phyloP scores from a whole-genome alignment of 1,140 invertebrate genomes.

The Atta colombica region DNA sequence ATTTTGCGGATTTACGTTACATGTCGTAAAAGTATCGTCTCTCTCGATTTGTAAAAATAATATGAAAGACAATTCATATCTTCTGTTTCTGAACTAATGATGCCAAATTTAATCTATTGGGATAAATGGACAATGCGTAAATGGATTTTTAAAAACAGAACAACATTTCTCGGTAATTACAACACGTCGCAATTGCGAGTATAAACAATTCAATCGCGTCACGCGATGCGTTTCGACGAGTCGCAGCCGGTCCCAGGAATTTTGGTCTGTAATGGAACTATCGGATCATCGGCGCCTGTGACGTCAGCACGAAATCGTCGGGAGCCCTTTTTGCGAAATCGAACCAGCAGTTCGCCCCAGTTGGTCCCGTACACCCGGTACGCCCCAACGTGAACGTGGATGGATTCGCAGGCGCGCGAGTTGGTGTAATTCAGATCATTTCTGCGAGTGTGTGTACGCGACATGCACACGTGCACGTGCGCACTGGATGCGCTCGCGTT shows the following conservation, averaged over 20 bases:
- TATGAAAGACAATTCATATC: neutral
- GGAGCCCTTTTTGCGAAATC: slow-evolving; percentile 58
- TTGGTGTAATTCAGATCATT: slow-evolving; percentile 83
- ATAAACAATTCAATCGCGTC: slow-evolving; percentile 38
- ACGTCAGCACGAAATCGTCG: slow-evolving; percentile 66
- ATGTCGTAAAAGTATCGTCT: neutral
- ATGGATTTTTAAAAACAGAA: slow-evolving; percentile 28
- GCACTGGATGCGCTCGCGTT: slow-evolving; percentile 19
- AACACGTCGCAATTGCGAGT: slow-evolving; percentile 28
- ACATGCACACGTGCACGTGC: slow-evolving; percentile 68
- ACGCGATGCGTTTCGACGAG: slow-evolving; percentile 32
- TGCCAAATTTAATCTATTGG: neutral
- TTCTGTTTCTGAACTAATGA: neutral
- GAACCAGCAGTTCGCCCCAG: slow-evolving; percentile 66
- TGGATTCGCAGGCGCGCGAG: slow-evolving; percentile 80
- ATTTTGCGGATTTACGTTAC: slow-evolving; percentile 35
- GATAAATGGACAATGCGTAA: neutral
- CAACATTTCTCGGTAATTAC: slow-evolving; percentile 11
- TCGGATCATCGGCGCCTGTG: slow-evolving; percentile 52
- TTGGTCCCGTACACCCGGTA: slow-evolving; percentile 78
- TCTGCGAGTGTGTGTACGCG: slow-evolving; percentile 69
- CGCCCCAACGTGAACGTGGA: slow-evolving; percentile 72
- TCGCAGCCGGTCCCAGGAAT: slow-evolving; percentile 50
- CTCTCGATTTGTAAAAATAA: slow-evolving; percentile 10
- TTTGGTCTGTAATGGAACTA: slow-evolving; percentile 58